Conservation (phyloP, 2,888 invertebrate species). For the Onthophagus sagittarius region DNA sequence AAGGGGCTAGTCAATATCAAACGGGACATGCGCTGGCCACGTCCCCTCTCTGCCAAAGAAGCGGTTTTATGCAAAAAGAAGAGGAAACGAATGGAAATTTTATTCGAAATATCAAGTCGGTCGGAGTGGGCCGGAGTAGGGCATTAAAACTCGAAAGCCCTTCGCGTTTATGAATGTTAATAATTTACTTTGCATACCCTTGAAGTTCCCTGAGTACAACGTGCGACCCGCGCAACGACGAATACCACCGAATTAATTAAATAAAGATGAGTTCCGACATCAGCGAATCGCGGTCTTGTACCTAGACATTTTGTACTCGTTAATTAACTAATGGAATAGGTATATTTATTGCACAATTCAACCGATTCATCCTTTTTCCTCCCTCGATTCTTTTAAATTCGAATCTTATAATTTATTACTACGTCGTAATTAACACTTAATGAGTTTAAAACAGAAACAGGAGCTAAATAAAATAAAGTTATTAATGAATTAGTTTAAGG, state of each 20-base stretch:
- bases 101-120: constrained; percentile 47
- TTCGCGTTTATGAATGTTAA: constrained; percentile 49
- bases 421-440: constrained; percentile 34
- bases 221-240: constrained; percentile 41
- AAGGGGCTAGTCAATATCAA: constrained; percentile 41
- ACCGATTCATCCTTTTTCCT: constrained; percentile 29
- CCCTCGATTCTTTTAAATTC: constrained; percentile 26
- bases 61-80: constrained; percentile 44
- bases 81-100: constrained; percentile 48
- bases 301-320: constrained; percentile 34
- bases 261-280: constrained; percentile 14
- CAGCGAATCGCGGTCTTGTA: background rate
- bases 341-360: constrained; percentile 36
- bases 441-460: background rate
- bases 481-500: background rate
- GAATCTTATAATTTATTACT: constrained; percentile 34
- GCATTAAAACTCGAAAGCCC: constrained; percentile 45
- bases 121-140: constrained; percentile 22
- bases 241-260: constrained; percentile 43
- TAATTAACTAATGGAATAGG: constrained; percentile 38
- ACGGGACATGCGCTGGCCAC: constrained; percentile 41
- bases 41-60: constrained; percentile 37
- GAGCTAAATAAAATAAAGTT: background rate
- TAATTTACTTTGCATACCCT: constrained; percentile 48
- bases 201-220: constrained; percentile 43